A percentile compares a stretch with the other conserved stretches of the same genome.
Evolutionary conservation across 1,140 invertebrate species (phyloP).

Genomic region (Lethocerus indicus): DNA sequence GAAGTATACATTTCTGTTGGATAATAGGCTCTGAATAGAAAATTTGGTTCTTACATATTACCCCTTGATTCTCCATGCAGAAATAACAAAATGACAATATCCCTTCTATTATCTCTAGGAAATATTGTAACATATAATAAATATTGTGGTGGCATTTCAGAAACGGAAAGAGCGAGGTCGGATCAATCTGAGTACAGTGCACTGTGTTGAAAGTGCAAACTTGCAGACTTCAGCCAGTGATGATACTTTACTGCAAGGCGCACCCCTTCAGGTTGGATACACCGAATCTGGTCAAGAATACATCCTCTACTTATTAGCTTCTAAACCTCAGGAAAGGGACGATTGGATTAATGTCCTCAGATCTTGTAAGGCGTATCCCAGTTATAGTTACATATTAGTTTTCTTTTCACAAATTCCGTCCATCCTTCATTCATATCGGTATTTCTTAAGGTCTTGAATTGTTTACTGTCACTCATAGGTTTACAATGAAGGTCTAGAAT

Average conservation of each 20-base stretch:
- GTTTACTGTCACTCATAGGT: background rate
- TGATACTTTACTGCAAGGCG: constrained; percentile 24
- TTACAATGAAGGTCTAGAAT: too few species aligned
- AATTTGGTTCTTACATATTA: background rate
- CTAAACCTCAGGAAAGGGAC: constrained; percentile 45
- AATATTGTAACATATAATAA: background rate
- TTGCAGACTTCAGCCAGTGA: background rate
- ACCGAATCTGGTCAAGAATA: constrained; percentile 50
- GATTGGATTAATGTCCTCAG: constrained; percentile 64
- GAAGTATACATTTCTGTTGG: too few species aligned
- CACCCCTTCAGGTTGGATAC: constrained; percentile 56
- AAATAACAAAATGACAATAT: too few species aligned
- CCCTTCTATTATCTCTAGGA: background rate
- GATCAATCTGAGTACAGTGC: constrained; percentile 49
- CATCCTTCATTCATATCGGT: background rate
- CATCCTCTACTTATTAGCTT: constrained; percentile 57
- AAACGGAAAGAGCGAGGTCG: constrained; percentile 62
- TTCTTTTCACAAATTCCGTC: background rate
- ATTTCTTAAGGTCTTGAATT: background rate
- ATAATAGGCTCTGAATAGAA: background rate
- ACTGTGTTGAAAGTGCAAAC: constrained; percentile 40
- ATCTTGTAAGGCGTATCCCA: constrained; percentile 34
- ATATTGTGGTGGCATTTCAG: constrained; percentile 24
- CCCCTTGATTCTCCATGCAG: background rate
- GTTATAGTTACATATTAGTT: background rate